Base-by-base conservation (phyloP, 2,888 invertebrate genomes). In the Acanthosoma haemorrhoidale region DNA sequence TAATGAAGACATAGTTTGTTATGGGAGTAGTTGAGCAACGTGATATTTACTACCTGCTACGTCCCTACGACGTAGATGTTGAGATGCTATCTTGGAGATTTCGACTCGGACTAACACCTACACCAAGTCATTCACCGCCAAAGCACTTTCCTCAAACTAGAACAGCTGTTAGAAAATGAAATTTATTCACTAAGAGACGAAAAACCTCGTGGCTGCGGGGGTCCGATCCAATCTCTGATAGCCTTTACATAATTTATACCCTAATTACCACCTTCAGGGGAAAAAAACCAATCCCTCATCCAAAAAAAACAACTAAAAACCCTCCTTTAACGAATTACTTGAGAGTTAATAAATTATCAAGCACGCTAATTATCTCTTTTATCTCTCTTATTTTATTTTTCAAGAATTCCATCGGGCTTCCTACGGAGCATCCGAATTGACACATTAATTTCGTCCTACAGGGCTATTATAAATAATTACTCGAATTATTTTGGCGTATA, bases 291-390 rank as follows among this genome's bases (percentile, higher is more conserved):
- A 36, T 36, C 32, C n/a, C 41, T 13, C n/a, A 36, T n/a, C 21
- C 34, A 2, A 32, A 21, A 61, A 61, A 61, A 38, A 41, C 4
- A n/a, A 21, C 38, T 21, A 15, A 61, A 61, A 61, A 59, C 13
- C 61, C 16, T 61, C 61, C 36, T 36, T 61, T 61, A 61, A 61
- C 34, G 61, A 34, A 32, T 59, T 59, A 32, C 34, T 59, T 32
- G 32, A 59, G 59, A 59, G 34, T 59, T 59, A 61, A 61, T 61
- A 61, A 61, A 36, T 61, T 61, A 61, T 61, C n/a, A 38, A 21
- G 61, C 32, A 32, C 21, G 34, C 61, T 61, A 61, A 61, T 61
- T 61, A 61, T 61, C 61, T 61, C 25, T 61, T 61, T 61, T 38
- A 61, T 61, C 61, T 38, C 41, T 59, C 16, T 59, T 32, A 16